phyloP scores from a whole-genome alignment of 2,113 vertebrate genomes.

The Pipra filicauda region DNA sequence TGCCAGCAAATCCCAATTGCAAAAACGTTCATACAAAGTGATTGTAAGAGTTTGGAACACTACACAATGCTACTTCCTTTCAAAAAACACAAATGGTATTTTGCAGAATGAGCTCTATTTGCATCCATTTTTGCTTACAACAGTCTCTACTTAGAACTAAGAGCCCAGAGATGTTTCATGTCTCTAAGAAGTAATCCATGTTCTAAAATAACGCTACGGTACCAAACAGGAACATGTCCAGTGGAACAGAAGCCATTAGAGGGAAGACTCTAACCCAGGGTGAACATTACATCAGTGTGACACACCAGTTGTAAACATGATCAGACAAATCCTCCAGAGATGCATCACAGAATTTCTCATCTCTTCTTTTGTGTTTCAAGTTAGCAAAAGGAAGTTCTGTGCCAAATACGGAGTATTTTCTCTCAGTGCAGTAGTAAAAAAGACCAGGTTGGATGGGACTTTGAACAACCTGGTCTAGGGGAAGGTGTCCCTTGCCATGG shows the following conservation, averaged over 20 bases:
- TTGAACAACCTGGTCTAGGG: not conserved
- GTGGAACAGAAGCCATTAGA: not conserved
- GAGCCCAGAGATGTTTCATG: not conserved
- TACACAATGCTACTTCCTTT: not conserved
- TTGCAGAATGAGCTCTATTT: constrained; percentile 12
- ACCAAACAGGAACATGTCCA: not conserved
- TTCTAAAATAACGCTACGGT: accelerated
- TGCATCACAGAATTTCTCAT: not conserved
- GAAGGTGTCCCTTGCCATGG: not conserved
- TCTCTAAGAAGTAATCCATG: not conserved
- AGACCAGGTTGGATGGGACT: not conserved
- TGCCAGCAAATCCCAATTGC: not conserved
- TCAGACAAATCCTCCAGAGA: not conserved
- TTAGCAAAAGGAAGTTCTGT: not conserved
- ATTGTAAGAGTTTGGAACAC: not conserved
- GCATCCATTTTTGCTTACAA: not conserved
- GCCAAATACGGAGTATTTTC: not conserved
- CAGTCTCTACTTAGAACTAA: not conserved
- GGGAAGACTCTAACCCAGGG: not conserved
- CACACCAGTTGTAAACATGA: not conserved
- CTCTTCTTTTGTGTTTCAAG: not conserved
- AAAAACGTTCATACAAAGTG: not conserved
- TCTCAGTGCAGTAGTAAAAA: not conserved
- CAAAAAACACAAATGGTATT: not conserved
- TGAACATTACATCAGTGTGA: not conserved